A percentile compares a stretch with the other conserved stretches of the same genome.
phyloP scores from a whole-genome alignment of 2,888 invertebrate genomes.

The Tenthredo livida region DNA sequence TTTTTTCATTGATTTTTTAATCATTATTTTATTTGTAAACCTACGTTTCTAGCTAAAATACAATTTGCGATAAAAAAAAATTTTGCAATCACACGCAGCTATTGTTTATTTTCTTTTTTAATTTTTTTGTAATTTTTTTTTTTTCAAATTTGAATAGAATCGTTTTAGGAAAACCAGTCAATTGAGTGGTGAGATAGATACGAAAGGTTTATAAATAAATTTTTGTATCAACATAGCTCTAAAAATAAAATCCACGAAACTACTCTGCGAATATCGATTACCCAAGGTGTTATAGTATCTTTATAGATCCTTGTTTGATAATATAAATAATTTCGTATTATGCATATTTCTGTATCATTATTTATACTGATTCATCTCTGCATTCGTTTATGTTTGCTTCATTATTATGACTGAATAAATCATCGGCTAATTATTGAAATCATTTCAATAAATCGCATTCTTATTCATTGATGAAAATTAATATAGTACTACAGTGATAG shows the following conservation, averaged over 20 bases:
- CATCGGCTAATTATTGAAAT: neutral
- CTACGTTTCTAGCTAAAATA: neutral
- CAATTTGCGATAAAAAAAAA: neutral
- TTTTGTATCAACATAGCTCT: slow-evolving; percentile 7
- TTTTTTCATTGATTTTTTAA: neutral
- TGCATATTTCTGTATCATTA: neutral
- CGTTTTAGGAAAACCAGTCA: neutral
- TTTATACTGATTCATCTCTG: neutral
- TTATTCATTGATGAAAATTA: too few relatives aligned
- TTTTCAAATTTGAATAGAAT: neutral
- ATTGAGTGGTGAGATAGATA: neutral
- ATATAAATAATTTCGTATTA: neutral
- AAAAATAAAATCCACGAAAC: slow-evolving; percentile 9
- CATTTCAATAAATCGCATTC: neutral
- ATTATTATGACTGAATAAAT: neutral
- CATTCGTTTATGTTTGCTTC: neutral
- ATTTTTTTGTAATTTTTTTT: neutral
- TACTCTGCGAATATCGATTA: slow-evolving; percentile 19
- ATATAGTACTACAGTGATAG: too few relatives aligned
- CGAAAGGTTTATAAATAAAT: neutral
- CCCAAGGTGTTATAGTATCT: neutral
- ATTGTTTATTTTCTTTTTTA: neutral
- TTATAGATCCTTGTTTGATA: neutral
- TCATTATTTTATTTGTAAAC: neutral
- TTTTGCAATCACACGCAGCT: neutral